Conservation (phyloP, 2,113 vertebrate genomes). For the Oncorhynchus nerka region DNA sequence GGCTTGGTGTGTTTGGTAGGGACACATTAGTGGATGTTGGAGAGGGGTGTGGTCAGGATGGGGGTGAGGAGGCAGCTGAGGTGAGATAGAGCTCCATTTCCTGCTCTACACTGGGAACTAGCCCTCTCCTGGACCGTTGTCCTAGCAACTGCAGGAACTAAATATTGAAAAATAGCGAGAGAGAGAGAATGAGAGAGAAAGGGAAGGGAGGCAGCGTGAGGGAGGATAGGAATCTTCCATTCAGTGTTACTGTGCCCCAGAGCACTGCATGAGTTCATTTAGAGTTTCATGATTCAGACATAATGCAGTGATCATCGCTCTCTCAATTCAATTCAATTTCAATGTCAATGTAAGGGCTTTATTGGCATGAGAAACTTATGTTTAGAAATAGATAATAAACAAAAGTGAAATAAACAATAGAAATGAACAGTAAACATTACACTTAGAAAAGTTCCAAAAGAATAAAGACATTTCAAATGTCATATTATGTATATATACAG, state of each 20-base stretch:
- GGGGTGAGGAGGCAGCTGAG: conserved; percentile 8
- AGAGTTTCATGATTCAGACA: neutral
- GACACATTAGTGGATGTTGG: too few relatives aligned
- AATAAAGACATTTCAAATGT: too few relatives aligned
- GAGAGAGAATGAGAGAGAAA: conserved; percentile 9
- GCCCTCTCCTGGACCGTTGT: neutral
- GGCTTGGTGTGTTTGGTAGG: neutral
- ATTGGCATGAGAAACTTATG: too few relatives aligned
- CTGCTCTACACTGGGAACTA: conserved; percentile 2
- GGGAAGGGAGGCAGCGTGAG: conserved; percentile 14
- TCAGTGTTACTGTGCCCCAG: neutral
- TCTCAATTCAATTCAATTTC: neutral
- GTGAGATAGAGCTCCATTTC: conserved; percentile 69
- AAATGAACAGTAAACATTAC: too few relatives aligned
- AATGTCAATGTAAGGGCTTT: too few relatives aligned
- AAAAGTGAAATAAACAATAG: neutral
- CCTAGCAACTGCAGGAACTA: conserved; percentile 13
- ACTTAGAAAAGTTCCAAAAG: too few relatives aligned
- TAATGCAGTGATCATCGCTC: neutral
- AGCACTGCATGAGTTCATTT: neutral
- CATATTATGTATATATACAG: too few relatives aligned
- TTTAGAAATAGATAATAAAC: neutral
- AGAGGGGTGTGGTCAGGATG: neutral
- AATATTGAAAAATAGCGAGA: neutral
- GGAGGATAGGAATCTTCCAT: conserved; percentile 11